These are phyloP conservation scores for Cheilosia impressa DNA, from an alignment of 2,888 invertebrate species.

Conservation along the genomic window DNA sequence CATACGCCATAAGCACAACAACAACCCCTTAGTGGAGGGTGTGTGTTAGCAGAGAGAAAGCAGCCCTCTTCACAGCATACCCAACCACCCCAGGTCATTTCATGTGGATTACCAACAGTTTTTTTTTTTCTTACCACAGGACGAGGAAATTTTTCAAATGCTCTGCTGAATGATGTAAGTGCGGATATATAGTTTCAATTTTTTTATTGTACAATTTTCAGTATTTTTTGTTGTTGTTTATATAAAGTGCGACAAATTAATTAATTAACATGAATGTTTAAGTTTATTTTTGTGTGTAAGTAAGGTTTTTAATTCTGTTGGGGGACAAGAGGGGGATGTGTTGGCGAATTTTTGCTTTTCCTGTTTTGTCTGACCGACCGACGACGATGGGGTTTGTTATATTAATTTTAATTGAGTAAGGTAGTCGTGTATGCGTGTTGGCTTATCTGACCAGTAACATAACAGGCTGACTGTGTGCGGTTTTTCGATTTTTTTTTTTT, in stretches of 20 bases:
- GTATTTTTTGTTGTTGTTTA: constrained; percentile 25
- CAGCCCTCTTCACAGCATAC: constrained; percentile 3
- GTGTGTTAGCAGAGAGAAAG: constrained; percentile 9
- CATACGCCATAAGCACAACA: constrained; percentile 23
- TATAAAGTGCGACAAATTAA: constrained; percentile 70
- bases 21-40: constrained; percentile 15
- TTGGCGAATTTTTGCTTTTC: neutral
- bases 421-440: constrained; percentile 48
- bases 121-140: constrained; percentile 37
- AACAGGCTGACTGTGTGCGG: constrained; percentile 1
- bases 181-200: constrained; percentile 21
- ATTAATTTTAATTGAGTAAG: constrained; percentile 71
- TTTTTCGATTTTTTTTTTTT: neutral
- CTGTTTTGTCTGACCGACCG: constrained; percentile 26
- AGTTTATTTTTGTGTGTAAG: constrained; percentile 57
- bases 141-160: constrained; percentile 51
- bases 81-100: constrained; percentile 55
- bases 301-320: constrained; percentile 28
- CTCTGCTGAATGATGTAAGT: constrained; percentile 70
- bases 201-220: constrained; percentile 7
- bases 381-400: constrained; percentile 29
- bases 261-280: constrained; percentile 71
- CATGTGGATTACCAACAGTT: constrained; percentile 72
- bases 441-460: constrained; percentile 7
- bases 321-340: neutral